A percentile compares a stretch with the other conserved stretches of the same genome.
These are phyloP conservation scores for Philonicus albiceps DNA, from an alignment of 2,888 invertebrate genomes.

Conservation along the genomic window DNA sequence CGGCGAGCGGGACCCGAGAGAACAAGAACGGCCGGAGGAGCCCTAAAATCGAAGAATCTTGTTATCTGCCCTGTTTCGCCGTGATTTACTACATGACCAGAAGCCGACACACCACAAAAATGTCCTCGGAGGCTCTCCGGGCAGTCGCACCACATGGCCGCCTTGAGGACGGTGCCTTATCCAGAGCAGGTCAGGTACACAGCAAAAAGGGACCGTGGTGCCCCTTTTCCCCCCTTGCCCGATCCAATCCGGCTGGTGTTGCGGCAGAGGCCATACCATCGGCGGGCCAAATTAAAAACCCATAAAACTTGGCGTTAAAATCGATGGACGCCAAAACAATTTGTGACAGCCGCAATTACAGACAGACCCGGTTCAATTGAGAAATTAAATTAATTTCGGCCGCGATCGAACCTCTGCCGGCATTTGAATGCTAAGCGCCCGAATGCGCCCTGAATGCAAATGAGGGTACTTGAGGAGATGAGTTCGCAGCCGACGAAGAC, in stretches of 20 bases:
- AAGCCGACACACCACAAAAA: constrained; percentile 49
- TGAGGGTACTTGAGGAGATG: neutral
- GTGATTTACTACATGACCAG: constrained; percentile 50
- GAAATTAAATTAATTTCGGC: constrained; percentile 37
- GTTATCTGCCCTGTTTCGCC: constrained; percentile 48
- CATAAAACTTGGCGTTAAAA: constrained; percentile 34
- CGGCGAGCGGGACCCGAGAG: neutral
- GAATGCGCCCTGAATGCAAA: constrained; percentile 35
- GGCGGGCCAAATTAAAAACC: constrained; percentile 23
- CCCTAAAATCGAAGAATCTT: constrained; percentile 48
- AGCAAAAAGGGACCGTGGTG: neutral
- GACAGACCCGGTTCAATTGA: neutral
- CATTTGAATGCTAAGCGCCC: constrained; percentile 38
- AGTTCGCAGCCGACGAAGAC: neutral
- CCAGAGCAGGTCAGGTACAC: neutral
- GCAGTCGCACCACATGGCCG: neutral
- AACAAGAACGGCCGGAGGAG: constrained; percentile 30
- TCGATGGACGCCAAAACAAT: constrained; percentile 11
- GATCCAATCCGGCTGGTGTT: neutral
- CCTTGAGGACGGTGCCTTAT: neutral
- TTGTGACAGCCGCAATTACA: constrained; percentile 29
- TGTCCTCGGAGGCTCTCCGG: constrained; percentile 41
- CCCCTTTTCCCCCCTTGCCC: neutral
- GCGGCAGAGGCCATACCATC: neutral
- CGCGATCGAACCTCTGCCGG: constrained; percentile 17